Conservation (phyloP, 1,140 invertebrate species). For the Drosophila kohkoa region DNA sequence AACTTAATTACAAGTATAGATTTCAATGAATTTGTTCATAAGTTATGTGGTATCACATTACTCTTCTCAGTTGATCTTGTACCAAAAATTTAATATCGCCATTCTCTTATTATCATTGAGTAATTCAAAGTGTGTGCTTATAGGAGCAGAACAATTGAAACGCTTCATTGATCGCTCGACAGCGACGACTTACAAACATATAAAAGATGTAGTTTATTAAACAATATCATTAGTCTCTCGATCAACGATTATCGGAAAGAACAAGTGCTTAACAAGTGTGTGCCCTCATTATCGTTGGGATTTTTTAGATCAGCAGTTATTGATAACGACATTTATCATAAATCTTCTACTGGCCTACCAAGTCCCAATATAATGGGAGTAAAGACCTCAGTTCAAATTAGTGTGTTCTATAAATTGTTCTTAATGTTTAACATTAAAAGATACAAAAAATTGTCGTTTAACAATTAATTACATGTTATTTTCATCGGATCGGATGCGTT, state of each 20-base stretch:
- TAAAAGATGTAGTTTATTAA: conserved; percentile 25
- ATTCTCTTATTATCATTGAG: conserved; percentile 4
- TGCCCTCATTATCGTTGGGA: conserved; percentile 84
- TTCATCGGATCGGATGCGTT: not conserved
- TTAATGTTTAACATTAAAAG: not conserved
- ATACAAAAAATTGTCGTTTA: not conserved
- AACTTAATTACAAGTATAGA: no score
- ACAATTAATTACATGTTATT: not conserved
- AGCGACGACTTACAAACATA: conserved; percentile 5
- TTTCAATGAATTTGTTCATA: no score
- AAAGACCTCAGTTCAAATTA: conserved; percentile 56
- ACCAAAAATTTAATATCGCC: not conserved
- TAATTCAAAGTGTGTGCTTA: not conserved
- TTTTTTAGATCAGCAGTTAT: conserved; percentile 85
- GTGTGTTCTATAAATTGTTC: not conserved
- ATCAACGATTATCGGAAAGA: not conserved
- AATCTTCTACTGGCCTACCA: conserved; percentile 84
- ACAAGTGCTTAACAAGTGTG: conserved; percentile 28
- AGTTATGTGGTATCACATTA: conserved; percentile 19
- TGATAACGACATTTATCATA: conserved; percentile 50
- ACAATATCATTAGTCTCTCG: conserved; percentile 35
- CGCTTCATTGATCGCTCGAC: conserved; percentile 25
- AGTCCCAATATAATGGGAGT: conserved; percentile 84
- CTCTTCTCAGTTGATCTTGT: conserved; percentile 12
- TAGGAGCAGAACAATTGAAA: not conserved